These are phyloP conservation scores for Scalopus aquaticus DNA, from an alignment of 2,113 vertebrate species.

Conservation along the genomic window DNA sequence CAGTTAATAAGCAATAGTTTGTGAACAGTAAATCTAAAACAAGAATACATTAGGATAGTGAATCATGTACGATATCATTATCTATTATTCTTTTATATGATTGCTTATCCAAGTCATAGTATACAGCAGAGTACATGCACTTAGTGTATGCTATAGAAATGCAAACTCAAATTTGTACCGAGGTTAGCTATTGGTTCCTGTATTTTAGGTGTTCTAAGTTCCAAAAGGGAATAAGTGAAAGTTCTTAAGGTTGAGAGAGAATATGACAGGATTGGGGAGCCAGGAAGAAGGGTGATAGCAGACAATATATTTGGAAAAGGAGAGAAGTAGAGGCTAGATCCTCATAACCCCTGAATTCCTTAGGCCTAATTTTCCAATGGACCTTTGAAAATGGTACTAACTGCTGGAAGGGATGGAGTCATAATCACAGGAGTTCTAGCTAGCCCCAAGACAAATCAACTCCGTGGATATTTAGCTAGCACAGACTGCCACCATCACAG, in stretches of 20 bases:
- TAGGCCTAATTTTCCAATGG: neutral
- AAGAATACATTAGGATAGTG: neutral
- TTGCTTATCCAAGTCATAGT: neutral
- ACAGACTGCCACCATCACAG: neutral
- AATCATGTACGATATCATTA: too few relatives aligned
- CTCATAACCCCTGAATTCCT: neutral
- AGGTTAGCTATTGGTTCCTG: neutral
- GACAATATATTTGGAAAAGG: neutral
- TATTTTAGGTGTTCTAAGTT: neutral
- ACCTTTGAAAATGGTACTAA: neutral
- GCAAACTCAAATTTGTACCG: neutral
- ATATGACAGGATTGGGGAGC: too few relatives aligned
- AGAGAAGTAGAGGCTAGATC: neutral
- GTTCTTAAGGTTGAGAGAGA: neutral
- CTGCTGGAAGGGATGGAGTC: neutral
- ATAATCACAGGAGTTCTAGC: neutral
- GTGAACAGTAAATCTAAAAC: neutral
- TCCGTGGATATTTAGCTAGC: neutral
- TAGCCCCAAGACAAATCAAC: neutral
- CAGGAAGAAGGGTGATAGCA: too few relatives aligned
- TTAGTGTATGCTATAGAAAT: neutral
- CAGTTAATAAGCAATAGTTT: neutral
- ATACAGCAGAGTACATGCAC: neutral
- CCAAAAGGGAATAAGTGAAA: neutral
- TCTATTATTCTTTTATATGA: neutral